Evolutionary conservation across 2,888 invertebrate species (phyloP).

Genomic region (Oligia fasciuncula): DNA sequence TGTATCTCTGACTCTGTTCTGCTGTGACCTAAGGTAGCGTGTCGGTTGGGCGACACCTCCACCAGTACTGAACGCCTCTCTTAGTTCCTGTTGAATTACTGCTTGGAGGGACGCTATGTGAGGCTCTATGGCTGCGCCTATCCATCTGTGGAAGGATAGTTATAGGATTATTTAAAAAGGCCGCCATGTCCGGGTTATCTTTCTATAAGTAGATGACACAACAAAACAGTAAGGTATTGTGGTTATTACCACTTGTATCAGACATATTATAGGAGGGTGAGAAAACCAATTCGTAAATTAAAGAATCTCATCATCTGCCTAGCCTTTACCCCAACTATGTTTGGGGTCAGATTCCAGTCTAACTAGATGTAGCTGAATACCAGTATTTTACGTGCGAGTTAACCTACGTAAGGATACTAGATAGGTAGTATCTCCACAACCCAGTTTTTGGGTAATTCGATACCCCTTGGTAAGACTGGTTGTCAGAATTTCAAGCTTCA

Average conservation of each 20-base stretch:
- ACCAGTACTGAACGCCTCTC: constrained; percentile 95
- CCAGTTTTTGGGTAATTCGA: neutral
- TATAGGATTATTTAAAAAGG: neutral
- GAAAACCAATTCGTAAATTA: neutral
- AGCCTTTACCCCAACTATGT: neutral
- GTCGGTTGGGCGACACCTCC: constrained; percentile 91
- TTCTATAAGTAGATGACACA: neutral
- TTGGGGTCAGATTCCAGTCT: neutral
- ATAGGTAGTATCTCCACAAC: neutral
- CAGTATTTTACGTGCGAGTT: neutral
- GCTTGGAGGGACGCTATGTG: constrained; percentile 96
- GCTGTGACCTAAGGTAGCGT: constrained; percentile 95
- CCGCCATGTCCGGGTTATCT: neutral
- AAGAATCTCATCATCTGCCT: neutral
- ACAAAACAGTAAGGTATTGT: neutral
- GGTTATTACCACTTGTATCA: neutral
- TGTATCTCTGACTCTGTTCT: constrained; percentile 91
- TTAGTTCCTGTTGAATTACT: constrained; percentile 96
- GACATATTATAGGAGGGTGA: neutral
- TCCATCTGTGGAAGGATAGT: constrained; percentile 91
- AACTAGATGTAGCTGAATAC: neutral
- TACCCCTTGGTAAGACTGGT: neutral
- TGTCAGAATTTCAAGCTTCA: too few relatives aligned
- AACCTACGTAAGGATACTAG: neutral
- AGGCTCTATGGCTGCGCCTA: constrained; percentile 94